phyloP scores from a whole-genome alignment of 2,113 vertebrate species.

The Struthidea cinerea region DNA sequence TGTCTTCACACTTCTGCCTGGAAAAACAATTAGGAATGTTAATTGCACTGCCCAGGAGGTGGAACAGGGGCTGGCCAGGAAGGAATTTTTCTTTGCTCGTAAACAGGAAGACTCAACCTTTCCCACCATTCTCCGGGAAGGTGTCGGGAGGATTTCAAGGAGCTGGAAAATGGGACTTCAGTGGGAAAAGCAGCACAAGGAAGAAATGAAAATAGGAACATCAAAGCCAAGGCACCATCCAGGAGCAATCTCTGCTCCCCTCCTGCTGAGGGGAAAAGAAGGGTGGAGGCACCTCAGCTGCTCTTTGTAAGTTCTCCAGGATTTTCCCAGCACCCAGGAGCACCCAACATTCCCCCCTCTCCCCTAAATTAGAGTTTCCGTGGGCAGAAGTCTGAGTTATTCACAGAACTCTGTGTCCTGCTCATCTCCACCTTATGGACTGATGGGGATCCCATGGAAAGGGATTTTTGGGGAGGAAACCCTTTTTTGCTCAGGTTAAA shows the following conservation, averaged over 20 bases:
- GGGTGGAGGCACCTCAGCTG: background rate
- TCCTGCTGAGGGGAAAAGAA: background rate
- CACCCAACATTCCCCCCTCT: background rate
- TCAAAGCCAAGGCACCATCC: background rate
- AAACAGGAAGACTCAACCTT: constrained; percentile 63
- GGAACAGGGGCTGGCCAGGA: constrained; percentile 20
- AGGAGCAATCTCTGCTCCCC: background rate
- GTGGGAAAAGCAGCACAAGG: background rate
- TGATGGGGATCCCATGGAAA: background rate
- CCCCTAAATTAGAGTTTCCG: background rate
- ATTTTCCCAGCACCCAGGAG: background rate
- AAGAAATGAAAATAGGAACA: background rate
- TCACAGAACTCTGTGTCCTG: background rate
- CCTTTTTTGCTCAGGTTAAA: background rate
- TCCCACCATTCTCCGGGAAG: background rate
- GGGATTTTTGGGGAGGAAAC: background rate
- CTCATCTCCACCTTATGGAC: background rate
- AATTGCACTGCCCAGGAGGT: constrained; percentile 18
- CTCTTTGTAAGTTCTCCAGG: background rate
- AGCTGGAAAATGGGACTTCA: background rate
- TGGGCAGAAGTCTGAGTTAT: background rate
- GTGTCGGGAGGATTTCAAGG: background rate
- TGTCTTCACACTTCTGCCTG: constrained; percentile 44
- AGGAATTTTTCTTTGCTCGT: background rate
- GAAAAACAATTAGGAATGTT: constrained; percentile 53